These are phyloP conservation scores for Marcusenius ussheri DNA, from an alignment of 2,113 vertebrate species.

Conservation along the genomic window DNA sequence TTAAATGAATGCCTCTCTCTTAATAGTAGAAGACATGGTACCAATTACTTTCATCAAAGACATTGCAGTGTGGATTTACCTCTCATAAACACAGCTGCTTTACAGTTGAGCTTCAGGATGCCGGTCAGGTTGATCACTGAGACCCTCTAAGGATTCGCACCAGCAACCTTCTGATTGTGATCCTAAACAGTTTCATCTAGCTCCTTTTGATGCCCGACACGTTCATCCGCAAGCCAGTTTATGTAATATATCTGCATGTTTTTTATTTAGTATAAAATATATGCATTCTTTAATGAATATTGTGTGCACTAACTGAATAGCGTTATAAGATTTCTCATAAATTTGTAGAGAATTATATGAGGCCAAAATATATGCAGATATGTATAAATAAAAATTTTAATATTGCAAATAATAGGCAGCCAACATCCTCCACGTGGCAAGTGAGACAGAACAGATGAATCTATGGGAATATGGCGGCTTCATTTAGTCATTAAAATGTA, in stretches of 20 bases:
- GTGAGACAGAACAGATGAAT: neutral
- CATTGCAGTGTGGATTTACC: neutral
- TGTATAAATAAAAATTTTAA: neutral
- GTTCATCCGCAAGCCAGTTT: neutral
- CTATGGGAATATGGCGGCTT: neutral
- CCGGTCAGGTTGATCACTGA: neutral
- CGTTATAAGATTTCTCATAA: neutral
- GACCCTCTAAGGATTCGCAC: neutral
- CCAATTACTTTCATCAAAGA: neutral
- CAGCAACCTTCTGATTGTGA: neutral
- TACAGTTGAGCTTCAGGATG: neutral
- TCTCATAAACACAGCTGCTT: neutral
- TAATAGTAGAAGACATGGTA: neutral
- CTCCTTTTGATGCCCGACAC: neutral
- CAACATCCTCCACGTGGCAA: neutral
- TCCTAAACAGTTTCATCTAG: neutral
- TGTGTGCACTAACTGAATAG: neutral
- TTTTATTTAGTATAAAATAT: neutral
- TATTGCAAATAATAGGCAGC: neutral
- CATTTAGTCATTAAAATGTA: constrained; percentile 23
- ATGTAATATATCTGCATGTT: neutral
- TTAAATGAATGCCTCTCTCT: neutral
- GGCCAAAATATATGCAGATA: neutral
- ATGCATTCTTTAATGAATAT: neutral
- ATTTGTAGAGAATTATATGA: neutral